Base-by-base conservation (phyloP, 2,888 invertebrate species). In the Eugnorisma glareosa region DNA sequence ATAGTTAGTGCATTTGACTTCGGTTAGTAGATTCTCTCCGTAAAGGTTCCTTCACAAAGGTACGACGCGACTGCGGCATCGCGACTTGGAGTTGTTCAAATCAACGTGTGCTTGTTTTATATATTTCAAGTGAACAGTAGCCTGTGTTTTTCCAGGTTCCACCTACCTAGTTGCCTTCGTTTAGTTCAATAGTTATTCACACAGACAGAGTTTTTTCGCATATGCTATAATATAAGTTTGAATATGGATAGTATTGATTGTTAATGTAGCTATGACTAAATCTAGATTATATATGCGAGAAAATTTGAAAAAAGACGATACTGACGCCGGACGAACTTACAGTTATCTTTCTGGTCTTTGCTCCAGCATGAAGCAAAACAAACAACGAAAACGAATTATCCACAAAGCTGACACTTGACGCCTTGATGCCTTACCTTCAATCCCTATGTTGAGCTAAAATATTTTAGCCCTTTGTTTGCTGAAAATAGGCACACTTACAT, bases 1-100 rank as follows among this genome's bases (percentile, higher is more conserved):
- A 61, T 48, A n/a, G 43, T 35, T 31, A 37, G 54, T 54, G 37
- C 67, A 54, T 63, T 67, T 76, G 15, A 57, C n/a, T 76, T 31
- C 3, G 3, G 45, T 2, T 73, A 31, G 10, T 61, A 5, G 21
- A 61, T 35, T 57, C 15, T 59, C 59, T 64, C 6, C 5, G 6
- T 77, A 18, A 63, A 18, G n/a, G n/a, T 15, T 35, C 6, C 11
- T 28, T 6, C 21, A 59, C 37, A 57, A 10, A 43, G 15, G 13
- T 40, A 10, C 40, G 40, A 40, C 10, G 45, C 45, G 15, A 45
- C 45, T 45, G n/a, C n/a, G 45, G 45, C 21, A 45, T 48, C 5
- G 13, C 5, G 11, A 54, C 3, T n/a, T 54, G 13, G 54, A 1
- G 13, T 54, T n/a, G 54, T 2, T 54, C 4, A 54, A n/a, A 54